These are phyloP conservation scores for Eristalis intricaria DNA, from an alignment of 2,888 invertebrate species.

Conservation along the genomic window DNA sequence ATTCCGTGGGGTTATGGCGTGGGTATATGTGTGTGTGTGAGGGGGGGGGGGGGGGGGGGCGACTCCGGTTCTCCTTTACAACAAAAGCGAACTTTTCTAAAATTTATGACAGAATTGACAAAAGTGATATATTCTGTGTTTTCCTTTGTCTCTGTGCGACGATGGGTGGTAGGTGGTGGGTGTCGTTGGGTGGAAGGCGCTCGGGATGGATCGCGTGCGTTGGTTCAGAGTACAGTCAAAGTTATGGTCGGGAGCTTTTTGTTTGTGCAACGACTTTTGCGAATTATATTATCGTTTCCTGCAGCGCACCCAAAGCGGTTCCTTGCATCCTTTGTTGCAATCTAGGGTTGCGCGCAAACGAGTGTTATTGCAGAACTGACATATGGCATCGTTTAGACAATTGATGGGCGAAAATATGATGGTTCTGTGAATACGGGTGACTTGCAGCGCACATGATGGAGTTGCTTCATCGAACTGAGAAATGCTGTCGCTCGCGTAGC, in stretches of 20 bases:
- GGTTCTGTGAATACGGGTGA: neutral
- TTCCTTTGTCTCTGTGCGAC: constrained; percentile 10
- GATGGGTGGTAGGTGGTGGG: neutral
- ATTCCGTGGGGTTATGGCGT: neutral
- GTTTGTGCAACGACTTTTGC: constrained; percentile 17
- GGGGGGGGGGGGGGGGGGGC: neutral
- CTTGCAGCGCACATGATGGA: neutral
- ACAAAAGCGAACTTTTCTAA: constrained; percentile 40
- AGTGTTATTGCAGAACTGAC: neutral
- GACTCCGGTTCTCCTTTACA: constrained; percentile 51
- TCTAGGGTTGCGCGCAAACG: neutral
- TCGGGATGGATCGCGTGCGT: too few species aligned
- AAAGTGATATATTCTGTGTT: constrained; percentile 59
- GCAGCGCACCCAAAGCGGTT: constrained; percentile 2
- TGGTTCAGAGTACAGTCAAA: too few species aligned
- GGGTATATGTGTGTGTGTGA: neutral
- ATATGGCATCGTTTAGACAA: neutral
- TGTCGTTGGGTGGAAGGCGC: neutral
- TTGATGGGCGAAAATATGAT: neutral
- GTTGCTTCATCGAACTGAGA: neutral
- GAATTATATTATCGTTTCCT: constrained; percentile 49
- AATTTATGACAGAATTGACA: constrained; percentile 69
- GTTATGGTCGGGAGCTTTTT: constrained; percentile 15
- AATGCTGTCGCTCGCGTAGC: neutral
- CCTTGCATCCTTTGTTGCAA: neutral